Percentiles rank a stretch among this genome's conserved stretches.
Evolutionary conservation across 2,797 vertebrate species (phyloP).

Genomic region (Danio tinwini): DNA sequence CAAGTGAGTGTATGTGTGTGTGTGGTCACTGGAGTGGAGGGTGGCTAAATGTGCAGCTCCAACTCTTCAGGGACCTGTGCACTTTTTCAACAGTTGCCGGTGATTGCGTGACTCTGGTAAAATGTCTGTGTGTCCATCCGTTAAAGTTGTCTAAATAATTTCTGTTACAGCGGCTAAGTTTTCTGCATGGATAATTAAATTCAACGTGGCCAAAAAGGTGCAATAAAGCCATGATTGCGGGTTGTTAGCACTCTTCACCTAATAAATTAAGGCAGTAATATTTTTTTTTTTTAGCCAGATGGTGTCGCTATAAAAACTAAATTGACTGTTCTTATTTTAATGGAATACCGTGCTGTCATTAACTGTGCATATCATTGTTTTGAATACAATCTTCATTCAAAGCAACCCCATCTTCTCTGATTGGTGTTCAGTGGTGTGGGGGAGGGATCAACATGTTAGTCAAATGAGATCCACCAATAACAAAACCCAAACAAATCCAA

Average conservation of each 20-base stretch:
- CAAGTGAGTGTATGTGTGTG: conserved; percentile 4
- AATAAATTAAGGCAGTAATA: background rate
- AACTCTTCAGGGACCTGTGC: background rate
- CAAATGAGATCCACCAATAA: no score
- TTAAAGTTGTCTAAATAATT: background rate
- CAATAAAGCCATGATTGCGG: background rate
- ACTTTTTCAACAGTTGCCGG: conserved; percentile 11
- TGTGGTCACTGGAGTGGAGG: conserved; percentile 42
- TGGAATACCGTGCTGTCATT: no score
- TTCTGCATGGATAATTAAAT: background rate
- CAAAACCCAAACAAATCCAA: no score
- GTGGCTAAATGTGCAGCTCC: conserved; percentile 10
- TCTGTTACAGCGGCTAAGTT: background rate
- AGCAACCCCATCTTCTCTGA: no score
- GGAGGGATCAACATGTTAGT: no score
- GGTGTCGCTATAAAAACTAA: no score
- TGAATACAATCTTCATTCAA: no score
- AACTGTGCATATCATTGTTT: no score
- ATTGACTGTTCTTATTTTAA: no score
- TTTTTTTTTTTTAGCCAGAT: no score
- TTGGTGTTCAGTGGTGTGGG: no score
- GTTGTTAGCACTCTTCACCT: background rate
- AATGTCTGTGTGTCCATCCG: background rate
- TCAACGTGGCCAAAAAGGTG: background rate
- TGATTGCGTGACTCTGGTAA: background rate